Percentiles rank a stretch among this genome's conserved stretches.
phyloP scores from a whole-genome alignment of 2,797 vertebrate genomes.

The Dendrocincla fuliginosa region DNA sequence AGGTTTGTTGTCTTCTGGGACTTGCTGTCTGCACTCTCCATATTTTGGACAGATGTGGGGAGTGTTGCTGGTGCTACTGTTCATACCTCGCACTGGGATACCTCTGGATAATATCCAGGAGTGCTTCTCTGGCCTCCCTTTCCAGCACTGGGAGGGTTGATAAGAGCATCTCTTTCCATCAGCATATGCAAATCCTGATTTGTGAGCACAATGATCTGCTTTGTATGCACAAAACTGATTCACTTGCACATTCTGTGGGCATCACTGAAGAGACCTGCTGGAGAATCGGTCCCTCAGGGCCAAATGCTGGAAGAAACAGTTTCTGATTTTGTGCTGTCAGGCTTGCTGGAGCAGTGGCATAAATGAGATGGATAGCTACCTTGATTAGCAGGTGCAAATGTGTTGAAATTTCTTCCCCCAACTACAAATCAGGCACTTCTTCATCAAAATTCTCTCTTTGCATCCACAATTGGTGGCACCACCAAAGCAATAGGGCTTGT shows the following conservation, averaged over 20 bases:
- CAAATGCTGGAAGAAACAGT: conserved; percentile 53
- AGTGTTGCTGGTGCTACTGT: rapidly evolving
- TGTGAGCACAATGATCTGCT: conserved; percentile 61
- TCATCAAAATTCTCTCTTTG: neutral
- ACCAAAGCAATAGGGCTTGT: neutral
- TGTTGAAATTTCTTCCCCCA: neutral
- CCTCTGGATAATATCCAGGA: neutral
- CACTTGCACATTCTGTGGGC: conserved; percentile 51
- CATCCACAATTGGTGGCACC: neutral
- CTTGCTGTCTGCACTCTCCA: neutral
- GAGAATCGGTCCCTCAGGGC: conserved; percentile 63
- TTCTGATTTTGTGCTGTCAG: conserved; percentile 59
- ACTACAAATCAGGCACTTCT: conserved; percentile 32
- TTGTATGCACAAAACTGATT: conserved; percentile 61
- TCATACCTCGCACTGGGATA: rapidly evolving
- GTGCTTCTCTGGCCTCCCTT: neutral
- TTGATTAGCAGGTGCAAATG: conserved; percentile 63
- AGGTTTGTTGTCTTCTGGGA: neutral
- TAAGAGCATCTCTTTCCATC: neutral
- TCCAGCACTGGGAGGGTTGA: neutral
- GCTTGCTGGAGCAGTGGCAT: conserved; percentile 42
- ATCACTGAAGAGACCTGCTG: conserved; percentile 60
- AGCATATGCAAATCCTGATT: conserved; percentile 52
- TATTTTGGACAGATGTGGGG: neutral
- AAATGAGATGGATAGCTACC: conserved; percentile 67